Evolutionary conservation across 2,888 invertebrate species (phyloP).

Genomic region (Protodeltote pygarga): DNA sequence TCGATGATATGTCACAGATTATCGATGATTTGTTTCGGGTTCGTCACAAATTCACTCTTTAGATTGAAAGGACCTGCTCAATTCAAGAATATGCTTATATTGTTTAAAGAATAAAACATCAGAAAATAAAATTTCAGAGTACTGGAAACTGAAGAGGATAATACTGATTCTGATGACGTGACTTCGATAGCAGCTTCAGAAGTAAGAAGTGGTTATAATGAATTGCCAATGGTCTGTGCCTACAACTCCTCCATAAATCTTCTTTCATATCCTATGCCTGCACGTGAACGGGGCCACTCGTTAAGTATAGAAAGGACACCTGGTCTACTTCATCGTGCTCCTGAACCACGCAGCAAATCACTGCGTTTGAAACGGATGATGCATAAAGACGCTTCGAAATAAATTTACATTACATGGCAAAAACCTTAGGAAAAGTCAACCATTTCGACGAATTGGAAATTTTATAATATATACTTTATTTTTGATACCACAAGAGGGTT

Average conservation of each 20-base stretch:
- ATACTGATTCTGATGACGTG: constrained; percentile 62
- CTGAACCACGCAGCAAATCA: constrained; percentile 78
- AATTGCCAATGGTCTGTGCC: constrained; percentile 55
- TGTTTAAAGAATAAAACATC: no score
- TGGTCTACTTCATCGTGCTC: constrained; percentile 57
- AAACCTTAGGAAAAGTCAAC: background rate
- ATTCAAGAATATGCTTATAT: no score
- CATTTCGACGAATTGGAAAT: constrained; percentile 14
- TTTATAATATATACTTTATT: constrained; percentile 51
- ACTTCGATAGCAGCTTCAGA: constrained; percentile 67
- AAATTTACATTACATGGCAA: constrained; percentile 16
- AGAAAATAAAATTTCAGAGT: constrained; percentile 60
- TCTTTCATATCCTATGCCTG: constrained; percentile 51
- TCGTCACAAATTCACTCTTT: no score
- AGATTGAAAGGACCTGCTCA: no score
- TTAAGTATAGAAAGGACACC: constrained; percentile 71
- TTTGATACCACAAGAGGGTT: constrained; percentile 56
- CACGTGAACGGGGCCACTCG: constrained; percentile 73
- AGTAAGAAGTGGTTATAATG: constrained; percentile 64
- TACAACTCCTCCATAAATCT: constrained; percentile 57
- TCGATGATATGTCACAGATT: no score
- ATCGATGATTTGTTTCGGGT: no score
- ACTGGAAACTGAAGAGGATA: constrained; percentile 59
- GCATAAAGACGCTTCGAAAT: constrained; percentile 57
- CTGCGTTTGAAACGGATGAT: constrained; percentile 72